Base-by-base conservation (phyloP, 2,113 vertebrate species). In the Polyodon spathula region DNA sequence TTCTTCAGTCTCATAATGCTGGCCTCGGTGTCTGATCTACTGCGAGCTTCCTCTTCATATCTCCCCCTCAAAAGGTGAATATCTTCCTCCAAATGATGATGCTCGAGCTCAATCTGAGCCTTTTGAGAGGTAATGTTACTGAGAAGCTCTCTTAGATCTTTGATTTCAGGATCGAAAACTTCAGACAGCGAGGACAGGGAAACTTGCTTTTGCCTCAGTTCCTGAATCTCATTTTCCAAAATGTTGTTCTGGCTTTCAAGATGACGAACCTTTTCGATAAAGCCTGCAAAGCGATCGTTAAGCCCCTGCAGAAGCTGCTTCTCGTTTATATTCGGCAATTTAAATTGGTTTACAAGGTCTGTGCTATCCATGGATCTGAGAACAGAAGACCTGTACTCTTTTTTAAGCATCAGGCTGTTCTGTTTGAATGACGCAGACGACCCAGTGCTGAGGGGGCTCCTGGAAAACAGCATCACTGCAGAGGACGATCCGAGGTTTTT, bases 241-340 rank as follows among this genome's bases (percentile, higher is more conserved):
- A 73, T 66, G 1, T 67, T 68, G 61, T 88, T 88, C 27, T 84
- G 79, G 17, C 52, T 60, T 61, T 87, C 80, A 53, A 87, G 74
- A 12, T 68, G 72, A 58, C 74, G 83, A 60, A 87, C 85, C 65
- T 79, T 88, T 9, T 81, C 76, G 52, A 86, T 84, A 68, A 84
- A 88, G 1, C 78, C 76, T 0, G 83, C 78, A 1, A 88, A 82
- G 2, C 86, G 83, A 12, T 76, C 75, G 63, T 87, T 88, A 15
- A 87, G 73, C 11, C 78, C 80, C 1, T 62, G 81, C 54, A 88
- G 77, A 62, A 66, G 1, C 40, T 86, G 70, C 59, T 80, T 87
- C 64, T 85, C 84, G 2, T 76, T 75, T 6, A 56, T 61, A 11
- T 62, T 59, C 40, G n/a, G 55, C 0, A 56, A 43, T 53, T 60